These are phyloP conservation scores for Lepeophtheirus nordmannii DNA, from an alignment of 2,888 invertebrate genomes.

Conservation along the genomic window DNA sequence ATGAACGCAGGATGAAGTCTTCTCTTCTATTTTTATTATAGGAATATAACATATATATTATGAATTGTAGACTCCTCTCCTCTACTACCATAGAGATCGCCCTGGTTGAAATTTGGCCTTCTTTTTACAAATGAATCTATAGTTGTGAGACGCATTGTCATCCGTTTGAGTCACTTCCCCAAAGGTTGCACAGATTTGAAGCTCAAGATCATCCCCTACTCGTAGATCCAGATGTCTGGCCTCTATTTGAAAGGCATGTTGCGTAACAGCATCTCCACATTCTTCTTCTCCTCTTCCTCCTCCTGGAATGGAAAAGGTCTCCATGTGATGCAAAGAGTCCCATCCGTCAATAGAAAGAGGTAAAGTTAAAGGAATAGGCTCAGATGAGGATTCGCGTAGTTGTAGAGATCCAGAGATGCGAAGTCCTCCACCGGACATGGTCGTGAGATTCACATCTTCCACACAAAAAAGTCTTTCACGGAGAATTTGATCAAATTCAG, in stretches of 20 bases:
- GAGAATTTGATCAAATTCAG: neutral
- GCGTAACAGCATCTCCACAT: too few species aligned
- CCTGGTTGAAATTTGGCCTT: constrained; percentile 3
- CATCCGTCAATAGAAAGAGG: neutral
- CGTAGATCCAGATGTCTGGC: neutral
- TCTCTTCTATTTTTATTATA: too few species aligned
- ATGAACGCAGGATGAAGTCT: too few species aligned
- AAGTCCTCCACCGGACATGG: neutral
- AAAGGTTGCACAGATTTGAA: neutral
- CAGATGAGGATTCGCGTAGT: neutral
- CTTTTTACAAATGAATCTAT: constrained; percentile 3
- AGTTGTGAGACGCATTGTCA: neutral
- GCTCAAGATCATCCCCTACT: neutral
- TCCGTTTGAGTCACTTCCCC: neutral
- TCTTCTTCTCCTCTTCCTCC: too few species aligned
- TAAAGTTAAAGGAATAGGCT: neutral
- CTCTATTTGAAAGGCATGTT: neutral
- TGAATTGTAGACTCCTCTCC: too few species aligned
- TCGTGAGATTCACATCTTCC: neutral
- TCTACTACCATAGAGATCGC: neutral
- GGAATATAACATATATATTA: too few species aligned
- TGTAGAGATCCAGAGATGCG: neutral
- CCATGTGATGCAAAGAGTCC: neutral
- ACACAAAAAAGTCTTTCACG: neutral
- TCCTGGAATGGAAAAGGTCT: too few species aligned